Evolutionary conservation across 2,797 vertebrate genomes (phyloP), one percentile per base, ranked within the genome.

Genomic region (Megalops cyprinoides): DNA sequence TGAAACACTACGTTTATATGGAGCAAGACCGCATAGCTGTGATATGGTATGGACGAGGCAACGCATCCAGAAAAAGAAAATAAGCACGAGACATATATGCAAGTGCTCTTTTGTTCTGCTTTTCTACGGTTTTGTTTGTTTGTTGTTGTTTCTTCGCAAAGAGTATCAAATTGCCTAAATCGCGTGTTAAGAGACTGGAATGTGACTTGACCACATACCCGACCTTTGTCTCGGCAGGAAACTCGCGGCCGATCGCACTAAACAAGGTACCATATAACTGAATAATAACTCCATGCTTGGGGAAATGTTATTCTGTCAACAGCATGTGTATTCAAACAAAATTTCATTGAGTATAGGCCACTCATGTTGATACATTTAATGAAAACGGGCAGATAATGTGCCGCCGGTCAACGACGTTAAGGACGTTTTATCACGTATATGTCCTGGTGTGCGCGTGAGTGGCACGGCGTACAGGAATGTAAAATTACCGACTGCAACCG

Each of bases 121-220:
- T 67, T 65, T 65, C 37, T 28, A 65, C 31, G 34, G 62, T 71
- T 71, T 71, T 71, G n/a, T n/a, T n/a, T n/a, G n/a, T n/a, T n/a
- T n/a, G n/a, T n/a, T n/a, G n/a, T n/a, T n/a, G n/a, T n/a, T n/a
- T n/a, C n/a, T n/a, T 23, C 7, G 31, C 18, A 71, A 71, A 71
- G n/a, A 67, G 73, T 82, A 83, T 87, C 78, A 60, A 82, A 83
- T 84, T 84, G 82, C 83, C 77, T 79, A 76, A 82, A 86, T 83
- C 84, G 84, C 83, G 84, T 86, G 84, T 82, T 76, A 77, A 82
- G 82, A 80, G 84, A 75, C 76, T 83, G 85, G 85, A 86, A 86
- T 85, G 81, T 49, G 62, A 81, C 76, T 69, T 82, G 69, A 85
- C 81, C 79, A 83, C 71, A 79, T 84, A 86, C 71, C 80, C 53